Conservation (phyloP, 2,113 vertebrate species). For the Ictalurus punctatus region DNA sequence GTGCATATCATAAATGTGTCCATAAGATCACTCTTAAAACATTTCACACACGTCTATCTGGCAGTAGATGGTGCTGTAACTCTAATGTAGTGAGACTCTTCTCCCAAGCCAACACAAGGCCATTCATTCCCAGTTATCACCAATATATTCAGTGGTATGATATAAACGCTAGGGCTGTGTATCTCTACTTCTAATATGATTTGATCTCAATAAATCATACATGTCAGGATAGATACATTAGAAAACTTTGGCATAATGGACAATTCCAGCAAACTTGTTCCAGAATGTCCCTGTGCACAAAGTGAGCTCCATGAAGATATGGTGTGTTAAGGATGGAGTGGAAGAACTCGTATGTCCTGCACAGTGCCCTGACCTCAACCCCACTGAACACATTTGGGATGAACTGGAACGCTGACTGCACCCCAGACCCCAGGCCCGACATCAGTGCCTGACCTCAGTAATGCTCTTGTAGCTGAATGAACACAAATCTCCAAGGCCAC, state of each 20-base stretch:
- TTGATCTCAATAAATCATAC: not conserved
- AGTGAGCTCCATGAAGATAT: not conserved
- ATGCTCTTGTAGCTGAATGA: not conserved
- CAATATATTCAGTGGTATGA: not conserved
- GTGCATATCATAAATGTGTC: not conserved
- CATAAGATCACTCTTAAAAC: not conserved
- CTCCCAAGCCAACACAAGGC: not conserved
- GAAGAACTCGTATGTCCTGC: not conserved
- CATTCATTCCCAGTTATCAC: not conserved
- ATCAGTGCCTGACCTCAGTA: not conserved
- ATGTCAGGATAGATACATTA: too few relatives aligned
- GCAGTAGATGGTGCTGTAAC: conserved; percentile 32
- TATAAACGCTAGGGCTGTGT: not conserved
- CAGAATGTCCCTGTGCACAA: too few relatives aligned
- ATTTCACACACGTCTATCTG: not conserved
- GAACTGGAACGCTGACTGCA: too few relatives aligned
- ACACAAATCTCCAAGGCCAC: too few relatives aligned
- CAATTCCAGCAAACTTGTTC: not conserved
- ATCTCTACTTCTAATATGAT: not conserved
- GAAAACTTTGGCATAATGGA: not conserved
- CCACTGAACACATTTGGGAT: too few relatives aligned
- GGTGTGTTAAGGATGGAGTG: not conserved
- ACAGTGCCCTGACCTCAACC: too few relatives aligned
- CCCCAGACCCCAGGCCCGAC: too few relatives aligned
- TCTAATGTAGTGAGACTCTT: not conserved